Conservation (phyloP, 2,113 vertebrate species). For the Aphelocoma coerulescens region DNA sequence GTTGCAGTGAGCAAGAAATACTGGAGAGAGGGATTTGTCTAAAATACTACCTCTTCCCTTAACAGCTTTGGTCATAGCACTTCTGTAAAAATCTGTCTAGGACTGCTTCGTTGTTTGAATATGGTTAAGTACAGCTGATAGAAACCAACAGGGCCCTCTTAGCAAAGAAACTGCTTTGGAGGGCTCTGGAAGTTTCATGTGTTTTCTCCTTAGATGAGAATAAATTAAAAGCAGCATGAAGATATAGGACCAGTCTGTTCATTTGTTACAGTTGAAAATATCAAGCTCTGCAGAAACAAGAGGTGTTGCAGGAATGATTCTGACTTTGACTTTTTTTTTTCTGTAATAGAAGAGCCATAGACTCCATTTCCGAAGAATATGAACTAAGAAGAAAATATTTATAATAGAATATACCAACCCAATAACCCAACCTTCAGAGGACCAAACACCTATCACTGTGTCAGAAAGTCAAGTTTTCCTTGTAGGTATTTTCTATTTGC, state of each 20-base stretch:
- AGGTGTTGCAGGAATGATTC: background rate
- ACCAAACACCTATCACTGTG: background rate
- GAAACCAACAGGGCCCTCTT: background rate
- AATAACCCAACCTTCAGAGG: background rate
- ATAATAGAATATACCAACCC: background rate
- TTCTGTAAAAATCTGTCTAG: background rate
- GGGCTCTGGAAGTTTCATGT: background rate
- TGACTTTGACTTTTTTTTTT: background rate
- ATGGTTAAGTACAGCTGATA: background rate
- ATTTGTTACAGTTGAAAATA: background rate
- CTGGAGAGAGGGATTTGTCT: background rate
- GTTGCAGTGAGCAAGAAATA: background rate
- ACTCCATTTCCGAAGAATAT: background rate
- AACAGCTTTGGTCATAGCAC: background rate
- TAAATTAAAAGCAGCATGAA: background rate
- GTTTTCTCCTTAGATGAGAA: background rate
- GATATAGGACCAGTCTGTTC: background rate
- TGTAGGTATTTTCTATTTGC: background rate
- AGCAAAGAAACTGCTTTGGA: background rate
- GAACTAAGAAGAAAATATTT: background rate
- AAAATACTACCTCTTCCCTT: background rate
- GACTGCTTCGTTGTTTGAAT: rapidly evolving
- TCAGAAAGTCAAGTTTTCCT: background rate
- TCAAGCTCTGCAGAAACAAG: background rate
- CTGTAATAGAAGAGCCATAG: background rate